Evolutionary conservation across 1,140 invertebrate species (phyloP).

Genomic region (Adoxophyes honmai): DNA sequence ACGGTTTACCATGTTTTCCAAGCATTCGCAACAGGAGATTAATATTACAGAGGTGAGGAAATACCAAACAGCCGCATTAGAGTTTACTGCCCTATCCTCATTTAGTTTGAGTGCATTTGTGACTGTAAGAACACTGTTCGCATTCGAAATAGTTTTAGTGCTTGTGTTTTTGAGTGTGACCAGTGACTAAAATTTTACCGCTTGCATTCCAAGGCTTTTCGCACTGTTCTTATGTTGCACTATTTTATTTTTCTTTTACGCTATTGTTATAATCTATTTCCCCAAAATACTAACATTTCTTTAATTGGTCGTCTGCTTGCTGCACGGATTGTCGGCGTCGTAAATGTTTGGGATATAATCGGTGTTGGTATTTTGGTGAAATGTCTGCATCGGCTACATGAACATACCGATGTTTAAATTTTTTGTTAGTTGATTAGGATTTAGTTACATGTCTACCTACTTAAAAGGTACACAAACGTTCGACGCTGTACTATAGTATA

Average conservation of each 20-base stretch:
- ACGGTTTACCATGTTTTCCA: conserved; percentile 64
- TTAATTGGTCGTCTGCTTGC: conserved; percentile 42
- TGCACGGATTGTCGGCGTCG: conserved; percentile 44
- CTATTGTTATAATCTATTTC: conserved; percentile 48
- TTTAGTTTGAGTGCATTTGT: too few relatives aligned
- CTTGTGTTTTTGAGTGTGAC: conserved; percentile 25
- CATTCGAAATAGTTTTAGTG: neutral
- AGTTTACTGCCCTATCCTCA: neutral
- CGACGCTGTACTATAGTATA: too few relatives aligned
- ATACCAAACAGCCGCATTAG: conserved; percentile 7
- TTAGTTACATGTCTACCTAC: too few relatives aligned
- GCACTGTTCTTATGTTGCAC: conserved; percentile 37
- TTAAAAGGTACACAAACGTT: too few relatives aligned
- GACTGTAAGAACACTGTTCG: too few relatives aligned
- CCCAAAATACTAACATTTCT: conserved; percentile 75
- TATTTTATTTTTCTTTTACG: conserved; percentile 31
- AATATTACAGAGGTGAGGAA: conserved; percentile 60
- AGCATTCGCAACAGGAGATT: conserved; percentile 57
- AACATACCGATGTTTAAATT: too few relatives aligned
- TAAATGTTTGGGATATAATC: conserved; percentile 49
- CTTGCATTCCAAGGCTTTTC: conserved; percentile 42
- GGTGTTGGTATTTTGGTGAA: conserved; percentile 77
- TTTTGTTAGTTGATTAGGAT: too few relatives aligned
- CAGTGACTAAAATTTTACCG: conserved; percentile 33
- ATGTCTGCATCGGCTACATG: conserved; percentile 41